Percentiles rank a stretch among this genome's conserved stretches.
phyloP scores from a whole-genome alignment of 2,113 vertebrate genomes.

The Clarias batrachus region DNA sequence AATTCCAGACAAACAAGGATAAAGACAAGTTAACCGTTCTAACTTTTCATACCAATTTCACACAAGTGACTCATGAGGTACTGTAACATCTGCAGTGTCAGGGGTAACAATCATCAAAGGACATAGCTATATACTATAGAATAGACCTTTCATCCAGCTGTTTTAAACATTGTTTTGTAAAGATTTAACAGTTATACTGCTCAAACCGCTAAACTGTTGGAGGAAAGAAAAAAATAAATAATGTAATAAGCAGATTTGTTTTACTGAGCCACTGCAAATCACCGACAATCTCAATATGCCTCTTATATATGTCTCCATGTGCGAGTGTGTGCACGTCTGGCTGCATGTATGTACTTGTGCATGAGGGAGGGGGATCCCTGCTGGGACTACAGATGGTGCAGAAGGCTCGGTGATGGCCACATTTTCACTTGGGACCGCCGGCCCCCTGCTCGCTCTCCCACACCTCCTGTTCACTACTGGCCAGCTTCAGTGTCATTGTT shows the following conservation, averaged over 20 bases:
- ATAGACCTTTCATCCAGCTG: neutral
- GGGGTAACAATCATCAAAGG: neutral
- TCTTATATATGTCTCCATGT: slow-evolving; percentile 50
- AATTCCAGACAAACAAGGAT: neutral
- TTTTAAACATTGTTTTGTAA: neutral
- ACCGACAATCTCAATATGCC: slow-evolving; percentile 42
- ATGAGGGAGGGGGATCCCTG: slow-evolving; percentile 56
- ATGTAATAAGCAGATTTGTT: slow-evolving; percentile 37
- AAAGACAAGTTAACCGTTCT: neutral
- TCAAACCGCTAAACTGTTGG: neutral
- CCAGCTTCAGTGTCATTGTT: slow-evolving; percentile 54
- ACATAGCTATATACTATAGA: neutral
- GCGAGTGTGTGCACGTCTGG: slow-evolving; percentile 66
- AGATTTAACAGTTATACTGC: neutral
- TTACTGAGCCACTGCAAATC: slow-evolving; percentile 35
- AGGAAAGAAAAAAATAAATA: neutral
- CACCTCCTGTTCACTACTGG: slow-evolving; percentile 54
- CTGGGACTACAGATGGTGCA: slow-evolving; percentile 75
- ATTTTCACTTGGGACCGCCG: slow-evolving; percentile 77
- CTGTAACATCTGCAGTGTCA: neutral
- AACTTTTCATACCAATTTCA: neutral
- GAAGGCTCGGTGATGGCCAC: slow-evolving; percentile 69
- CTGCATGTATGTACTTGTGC: slow-evolving; percentile 54
- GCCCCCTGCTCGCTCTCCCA: slow-evolving; percentile 71
- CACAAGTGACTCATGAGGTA: neutral